These are phyloP conservation scores for Chrysodeixis includens DNA, from an alignment of 2,888 invertebrate species.

Conservation along the genomic window DNA sequence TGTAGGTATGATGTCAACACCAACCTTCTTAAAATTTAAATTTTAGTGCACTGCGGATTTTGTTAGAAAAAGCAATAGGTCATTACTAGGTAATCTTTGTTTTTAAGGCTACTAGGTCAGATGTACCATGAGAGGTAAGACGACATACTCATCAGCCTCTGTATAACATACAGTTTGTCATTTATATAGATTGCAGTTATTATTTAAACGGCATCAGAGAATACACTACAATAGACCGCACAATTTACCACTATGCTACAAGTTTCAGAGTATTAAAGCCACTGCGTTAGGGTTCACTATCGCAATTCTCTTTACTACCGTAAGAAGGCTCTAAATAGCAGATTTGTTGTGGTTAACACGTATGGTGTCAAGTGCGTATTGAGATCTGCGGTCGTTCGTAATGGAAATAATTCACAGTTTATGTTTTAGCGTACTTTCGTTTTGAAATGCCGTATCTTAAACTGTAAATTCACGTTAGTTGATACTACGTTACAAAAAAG, in stretches of 20 bases:
- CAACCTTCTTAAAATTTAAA: too few species aligned
- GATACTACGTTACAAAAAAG: background rate
- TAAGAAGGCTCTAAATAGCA: background rate
- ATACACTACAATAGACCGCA: background rate
- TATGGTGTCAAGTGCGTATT: background rate
- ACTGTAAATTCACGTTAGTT: conserved; percentile 1
- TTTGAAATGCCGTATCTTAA: background rate
- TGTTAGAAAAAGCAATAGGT: too few species aligned
- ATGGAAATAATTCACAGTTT: background rate
- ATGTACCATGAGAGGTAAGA: too few species aligned
- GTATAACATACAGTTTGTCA: too few species aligned
- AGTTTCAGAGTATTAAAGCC: background rate
- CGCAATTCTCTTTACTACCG: background rate
- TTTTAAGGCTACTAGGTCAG: too few species aligned
- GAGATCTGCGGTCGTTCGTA: background rate
- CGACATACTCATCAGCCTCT: too few species aligned
- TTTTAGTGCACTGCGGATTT: too few species aligned
- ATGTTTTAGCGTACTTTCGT: conserved; percentile 2
- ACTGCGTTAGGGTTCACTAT: background rate
- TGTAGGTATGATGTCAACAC: too few species aligned
- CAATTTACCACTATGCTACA: background rate
- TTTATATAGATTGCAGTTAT: too few species aligned
- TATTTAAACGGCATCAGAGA: background rate
- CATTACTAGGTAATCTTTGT: too few species aligned
- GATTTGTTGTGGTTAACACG: background rate